Percentiles rank a stretch among this genome's conserved stretches.
Conservation (phyloP, 2,113 vertebrate genomes). For the Sylvietta virens region DNA sequence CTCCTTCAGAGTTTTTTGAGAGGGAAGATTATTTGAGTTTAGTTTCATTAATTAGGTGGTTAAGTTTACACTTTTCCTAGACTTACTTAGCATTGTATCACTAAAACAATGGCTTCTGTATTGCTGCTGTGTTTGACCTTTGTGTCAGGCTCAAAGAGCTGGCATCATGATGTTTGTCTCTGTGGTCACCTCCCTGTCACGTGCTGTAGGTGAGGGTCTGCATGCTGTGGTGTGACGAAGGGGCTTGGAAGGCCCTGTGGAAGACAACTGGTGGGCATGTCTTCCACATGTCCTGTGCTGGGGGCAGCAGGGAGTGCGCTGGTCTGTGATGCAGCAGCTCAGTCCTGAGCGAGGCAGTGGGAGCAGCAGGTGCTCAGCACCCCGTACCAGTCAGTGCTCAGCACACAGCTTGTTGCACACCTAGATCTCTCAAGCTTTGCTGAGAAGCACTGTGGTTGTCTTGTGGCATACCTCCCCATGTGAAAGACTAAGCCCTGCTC, state of each 20-base stretch:
- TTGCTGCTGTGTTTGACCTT: not conserved
- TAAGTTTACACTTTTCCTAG: not conserved
- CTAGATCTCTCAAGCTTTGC: not conserved
- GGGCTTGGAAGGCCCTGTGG: not conserved
- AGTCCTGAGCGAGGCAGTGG: not conserved
- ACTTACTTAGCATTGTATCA: not conserved
- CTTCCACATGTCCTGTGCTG: not conserved
- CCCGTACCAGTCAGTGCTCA: not conserved
- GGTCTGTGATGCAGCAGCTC: not conserved
- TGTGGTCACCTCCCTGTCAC: accelerated
- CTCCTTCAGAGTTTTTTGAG: not conserved
- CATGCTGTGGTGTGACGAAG: not conserved
- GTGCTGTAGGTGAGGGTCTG: not conserved
- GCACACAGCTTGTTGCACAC: not conserved
- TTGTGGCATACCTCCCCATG: not conserved
- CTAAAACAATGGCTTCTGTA: not conserved
- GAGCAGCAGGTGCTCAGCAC: not conserved
- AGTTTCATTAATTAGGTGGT: not conserved
- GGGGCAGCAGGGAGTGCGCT: accelerated
- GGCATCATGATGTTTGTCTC: not conserved
- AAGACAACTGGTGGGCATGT: not conserved
- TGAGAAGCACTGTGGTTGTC: not conserved
- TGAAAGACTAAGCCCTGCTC: not conserved
- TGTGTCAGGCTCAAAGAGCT: not conserved
- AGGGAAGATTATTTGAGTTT: not conserved